Conservation (phyloP, 2,113 vertebrate genomes). For the Melanotaenia duboulayi region DNA sequence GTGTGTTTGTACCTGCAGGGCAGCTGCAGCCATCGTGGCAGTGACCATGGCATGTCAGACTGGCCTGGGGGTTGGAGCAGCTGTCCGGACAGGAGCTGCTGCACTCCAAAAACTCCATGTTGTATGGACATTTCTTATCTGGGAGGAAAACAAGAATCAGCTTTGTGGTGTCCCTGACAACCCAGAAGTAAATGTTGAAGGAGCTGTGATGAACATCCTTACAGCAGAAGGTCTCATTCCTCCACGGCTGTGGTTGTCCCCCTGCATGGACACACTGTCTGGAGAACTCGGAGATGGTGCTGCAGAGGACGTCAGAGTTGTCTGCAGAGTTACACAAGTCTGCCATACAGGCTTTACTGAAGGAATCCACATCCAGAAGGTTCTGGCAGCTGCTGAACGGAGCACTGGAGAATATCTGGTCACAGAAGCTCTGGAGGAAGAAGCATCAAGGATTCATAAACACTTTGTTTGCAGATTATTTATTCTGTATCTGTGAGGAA, state of each 20-base stretch:
- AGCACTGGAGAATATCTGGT: conserved; percentile 69
- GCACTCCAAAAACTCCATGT: conserved; percentile 87
- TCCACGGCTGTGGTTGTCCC: conserved; percentile 87
- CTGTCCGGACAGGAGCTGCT: conserved; percentile 84
- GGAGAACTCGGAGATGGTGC: conserved; percentile 90
- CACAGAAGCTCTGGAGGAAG: conserved; percentile 75
- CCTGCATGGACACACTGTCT: conserved; percentile 90
- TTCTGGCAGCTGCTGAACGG: conserved; percentile 83
- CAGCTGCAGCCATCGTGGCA: conserved; percentile 89
- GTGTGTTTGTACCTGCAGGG: conserved; percentile 78
- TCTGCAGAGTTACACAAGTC: conserved; percentile 83
- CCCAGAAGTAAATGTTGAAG: background rate
- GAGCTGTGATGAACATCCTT: conserved; percentile 15
- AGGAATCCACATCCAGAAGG: conserved; percentile 80
- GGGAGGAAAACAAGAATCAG: conserved; percentile 39
- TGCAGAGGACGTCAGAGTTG: conserved; percentile 76
- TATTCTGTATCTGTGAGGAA: background rate
- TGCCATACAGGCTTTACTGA: conserved; percentile 82
- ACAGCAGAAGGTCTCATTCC: conserved; percentile 87
- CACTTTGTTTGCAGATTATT: no score
- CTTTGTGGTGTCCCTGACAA: background rate
- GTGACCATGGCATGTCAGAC: conserved; percentile 84
- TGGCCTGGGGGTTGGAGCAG: conserved; percentile 85
- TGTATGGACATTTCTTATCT: conserved; percentile 84
- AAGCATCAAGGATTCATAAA: background rate